These are phyloP conservation scores for Vultur gryphus DNA, from an alignment of 2,797 vertebrate genomes.

Conservation along the genomic window DNA sequence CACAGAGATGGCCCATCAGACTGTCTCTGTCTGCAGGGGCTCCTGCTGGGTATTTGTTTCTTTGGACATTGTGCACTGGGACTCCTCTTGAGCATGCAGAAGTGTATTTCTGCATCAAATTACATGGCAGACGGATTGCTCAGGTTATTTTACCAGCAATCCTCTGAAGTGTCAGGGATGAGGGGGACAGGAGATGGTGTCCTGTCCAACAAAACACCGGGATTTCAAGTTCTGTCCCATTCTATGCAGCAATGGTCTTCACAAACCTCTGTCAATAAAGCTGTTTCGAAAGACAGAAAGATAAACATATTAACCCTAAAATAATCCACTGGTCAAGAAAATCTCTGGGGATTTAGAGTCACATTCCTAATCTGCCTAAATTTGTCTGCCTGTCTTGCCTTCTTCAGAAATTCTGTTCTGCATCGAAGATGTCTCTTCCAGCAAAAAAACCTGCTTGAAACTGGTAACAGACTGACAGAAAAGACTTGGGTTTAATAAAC, in stretches of 20 bases:
- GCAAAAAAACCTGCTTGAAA: not conserved
- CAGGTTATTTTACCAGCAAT: not conserved
- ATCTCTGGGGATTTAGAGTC: not conserved
- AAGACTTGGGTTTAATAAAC: not conserved
- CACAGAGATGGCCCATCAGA: not conserved
- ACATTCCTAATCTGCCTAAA: not conserved
- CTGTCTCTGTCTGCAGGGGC: not conserved
- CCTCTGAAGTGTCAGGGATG: not conserved
- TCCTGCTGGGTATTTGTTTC: not conserved
- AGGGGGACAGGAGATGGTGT: not conserved
- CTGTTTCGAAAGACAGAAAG: not conserved
- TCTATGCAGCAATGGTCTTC: not conserved
- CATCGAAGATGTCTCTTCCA: not conserved
- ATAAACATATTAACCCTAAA: not conserved
- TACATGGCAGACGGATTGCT: not conserved
- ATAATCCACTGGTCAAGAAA: not conserved
- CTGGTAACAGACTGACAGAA: not conserved
- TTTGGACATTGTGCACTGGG: not conserved
- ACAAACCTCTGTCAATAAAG: not conserved
- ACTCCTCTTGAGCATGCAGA: not conserved
- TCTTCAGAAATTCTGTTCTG: not conserved
- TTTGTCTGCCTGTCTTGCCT: not conserved
- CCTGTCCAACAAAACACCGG: not conserved
- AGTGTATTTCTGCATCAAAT: not conserved
- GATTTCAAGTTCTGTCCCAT: not conserved